Evolutionary conservation across 2,888 invertebrate species (phyloP).

Genomic region (Chrysolina haemoptera): DNA sequence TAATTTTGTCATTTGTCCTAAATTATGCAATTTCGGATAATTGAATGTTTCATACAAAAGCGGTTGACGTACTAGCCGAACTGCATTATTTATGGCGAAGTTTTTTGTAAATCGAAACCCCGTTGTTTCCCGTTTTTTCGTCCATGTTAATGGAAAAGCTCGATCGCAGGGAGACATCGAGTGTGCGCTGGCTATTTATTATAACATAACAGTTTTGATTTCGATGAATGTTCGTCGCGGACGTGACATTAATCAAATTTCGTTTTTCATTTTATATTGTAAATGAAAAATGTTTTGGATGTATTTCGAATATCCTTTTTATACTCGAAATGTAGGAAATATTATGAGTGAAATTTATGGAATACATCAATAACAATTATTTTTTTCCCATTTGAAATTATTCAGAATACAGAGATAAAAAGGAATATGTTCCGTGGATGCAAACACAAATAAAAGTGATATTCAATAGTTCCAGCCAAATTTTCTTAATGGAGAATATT

Average conservation of each 20-base stretch:
- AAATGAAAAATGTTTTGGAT: background rate
- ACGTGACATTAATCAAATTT: slow-evolving; percentile 18
- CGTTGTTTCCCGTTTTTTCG: slow-evolving; percentile 36
- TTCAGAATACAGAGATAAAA: too few relatives aligned
- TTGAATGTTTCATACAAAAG: slow-evolving; percentile 50
- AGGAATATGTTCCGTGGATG: too few relatives aligned
- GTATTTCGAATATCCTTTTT: too few relatives aligned
- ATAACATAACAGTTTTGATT: slow-evolving; percentile 29
- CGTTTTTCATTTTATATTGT: background rate
- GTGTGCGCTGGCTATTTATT: slow-evolving; percentile 32
- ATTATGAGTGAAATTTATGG: too few relatives aligned
- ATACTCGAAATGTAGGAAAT: too few relatives aligned
- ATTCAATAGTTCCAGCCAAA: too few relatives aligned
- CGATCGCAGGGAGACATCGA: slow-evolving; percentile 30
- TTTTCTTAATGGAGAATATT: too few relatives aligned
- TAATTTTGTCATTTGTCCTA: slow-evolving; percentile 54
- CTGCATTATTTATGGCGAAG: slow-evolving; percentile 39
- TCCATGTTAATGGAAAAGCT: slow-evolving; percentile 37
- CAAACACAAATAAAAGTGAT: too few relatives aligned
- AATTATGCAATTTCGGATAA: slow-evolving; percentile 55
- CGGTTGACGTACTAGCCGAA: slow-evolving; percentile 37
- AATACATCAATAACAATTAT: too few relatives aligned
- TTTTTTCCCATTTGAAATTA: too few relatives aligned
- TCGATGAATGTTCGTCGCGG: slow-evolving; percentile 4
- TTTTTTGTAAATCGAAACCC: slow-evolving; percentile 37